Evolutionary conservation across 2,113 vertebrate genomes (phyloP).

Genomic region (Aldabrachelys gigantea): DNA sequence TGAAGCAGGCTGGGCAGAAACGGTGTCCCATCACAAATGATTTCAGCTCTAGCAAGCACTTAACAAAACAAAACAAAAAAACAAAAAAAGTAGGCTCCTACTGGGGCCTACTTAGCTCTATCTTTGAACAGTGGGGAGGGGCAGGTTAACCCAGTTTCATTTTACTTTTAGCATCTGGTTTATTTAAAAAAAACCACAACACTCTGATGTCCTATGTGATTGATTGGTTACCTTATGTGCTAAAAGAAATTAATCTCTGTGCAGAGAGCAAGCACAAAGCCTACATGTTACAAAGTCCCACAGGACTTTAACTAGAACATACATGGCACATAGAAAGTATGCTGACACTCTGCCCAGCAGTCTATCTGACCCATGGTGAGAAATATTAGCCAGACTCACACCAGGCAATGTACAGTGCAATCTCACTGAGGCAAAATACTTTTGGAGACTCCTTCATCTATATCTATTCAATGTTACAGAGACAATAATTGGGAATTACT

Average conservation of each 20-base stretch:
- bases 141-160: slow-evolving; percentile 9
- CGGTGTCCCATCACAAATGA: too few relatives aligned
- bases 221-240: slow-evolving; percentile 36
- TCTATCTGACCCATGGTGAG: not conserved
- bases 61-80: too few relatives aligned
- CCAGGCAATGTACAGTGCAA: not conserved
- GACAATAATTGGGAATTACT: not conserved
- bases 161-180: slow-evolving; percentile 43
- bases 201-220: not conserved
- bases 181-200: slow-evolving; percentile 51
- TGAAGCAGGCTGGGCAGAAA: too few relatives aligned
- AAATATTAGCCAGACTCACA: not conserved
- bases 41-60: too few relatives aligned
- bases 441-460: not conserved
- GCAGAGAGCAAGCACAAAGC: not conserved
- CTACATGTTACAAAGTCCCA: not conserved
- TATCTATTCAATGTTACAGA: not conserved
- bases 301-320: slow-evolving; percentile 16
- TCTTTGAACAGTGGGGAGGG: too few relatives aligned
- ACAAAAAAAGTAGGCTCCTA: too few relatives aligned
- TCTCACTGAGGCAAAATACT: not conserved
- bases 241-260: slow-evolving; percentile 59
- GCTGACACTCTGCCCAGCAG: not conserved
- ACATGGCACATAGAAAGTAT: not conserved
- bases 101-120: too few relatives aligned